Conservation (phyloP, 2,888 invertebrate species). For the Craniophora ligustri region DNA sequence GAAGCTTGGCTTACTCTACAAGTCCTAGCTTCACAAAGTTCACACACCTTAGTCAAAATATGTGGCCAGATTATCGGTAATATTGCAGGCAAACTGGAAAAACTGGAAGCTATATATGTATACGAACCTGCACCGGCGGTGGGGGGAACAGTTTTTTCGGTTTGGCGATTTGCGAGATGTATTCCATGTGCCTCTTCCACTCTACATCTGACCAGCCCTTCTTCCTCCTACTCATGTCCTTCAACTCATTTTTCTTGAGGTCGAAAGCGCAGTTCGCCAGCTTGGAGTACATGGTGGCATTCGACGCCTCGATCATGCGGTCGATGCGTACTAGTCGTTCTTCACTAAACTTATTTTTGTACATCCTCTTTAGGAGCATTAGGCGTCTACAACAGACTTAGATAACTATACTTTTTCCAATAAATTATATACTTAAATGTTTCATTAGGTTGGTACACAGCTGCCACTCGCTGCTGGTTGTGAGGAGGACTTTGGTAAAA, state of each 20-base stretch:
- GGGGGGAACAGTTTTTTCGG: slow-evolving; percentile 69
- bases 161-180: slow-evolving; percentile 74
- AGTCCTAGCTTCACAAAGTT: no score
- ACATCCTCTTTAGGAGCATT: slow-evolving; percentile 68
- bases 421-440: no score
- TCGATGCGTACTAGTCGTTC: slow-evolving; percentile 75
- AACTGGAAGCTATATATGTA: neutral
- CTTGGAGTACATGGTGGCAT: slow-evolving; percentile 76
- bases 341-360: slow-evolving; percentile 68
- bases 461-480: no score
- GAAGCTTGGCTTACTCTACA: no score
- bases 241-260: slow-evolving; percentile 71
- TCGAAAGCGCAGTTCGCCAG: slow-evolving; percentile 77
- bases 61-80: no score
- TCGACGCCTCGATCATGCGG: slow-evolving; percentile 76
- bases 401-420: neutral
- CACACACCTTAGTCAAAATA: no score
- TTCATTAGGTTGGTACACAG: no score
- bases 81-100: no score
- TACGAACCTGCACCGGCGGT: slow-evolving; percentile 62
- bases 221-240: slow-evolving; percentile 75
- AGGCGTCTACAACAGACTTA: slow-evolving; percentile 65
- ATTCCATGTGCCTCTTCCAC: slow-evolving; percentile 85
- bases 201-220: slow-evolving; percentile 77
- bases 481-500: no score